Base-by-base conservation (phyloP, 2,113 vertebrate genomes). In the Chamaetylas fuelleborni region DNA sequence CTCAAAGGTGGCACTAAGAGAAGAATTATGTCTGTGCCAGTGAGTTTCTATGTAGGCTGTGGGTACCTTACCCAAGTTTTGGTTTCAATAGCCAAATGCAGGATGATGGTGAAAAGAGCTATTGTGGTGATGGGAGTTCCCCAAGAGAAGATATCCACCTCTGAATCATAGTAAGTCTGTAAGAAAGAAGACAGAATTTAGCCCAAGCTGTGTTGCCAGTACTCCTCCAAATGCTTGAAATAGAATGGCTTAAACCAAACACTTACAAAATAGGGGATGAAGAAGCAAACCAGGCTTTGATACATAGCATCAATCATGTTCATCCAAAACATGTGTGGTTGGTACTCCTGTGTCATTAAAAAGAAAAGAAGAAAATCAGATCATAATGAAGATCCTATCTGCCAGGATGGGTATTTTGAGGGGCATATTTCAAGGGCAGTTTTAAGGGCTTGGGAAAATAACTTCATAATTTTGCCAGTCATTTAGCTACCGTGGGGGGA, bases 221-320 rank as follows among this genome's bases (percentile, higher is more conserved):
- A 65, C 3, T 36, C 22, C 17, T 19, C 34, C 11, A 26, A 51
- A 24, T 10, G 42, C 33, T 6, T 19, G 34, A 76, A 67, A 76
- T 2, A 34, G 29, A 19, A 54, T 3, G 8, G 19, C 69, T 47
- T 69, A 25, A 51, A 85, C 56, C 12, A 19, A 73, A 64, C 24
- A 98, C 99, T 99, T 98, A 99, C 99, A 79, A 99, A 99, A 97
- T 99, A 99, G 6, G 99, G 99, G 53, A 99, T 98, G 98, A 99
- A 99, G 96, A 99, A 99, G 96, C 99, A 99, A 92, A 99, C 88
- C 67, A 99, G 98, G 96, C 99, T 99, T 98, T 99, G 99, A 98
- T 99, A 99, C 96, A 99, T 98, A 26, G 99, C 99, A 85, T 99
- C 99, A 3, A 99, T 98, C 99, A 99, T 99, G 94, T 99, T 99